phyloP scores from a whole-genome alignment of 1,140 invertebrate species.

The Solenopsis invicta region DNA sequence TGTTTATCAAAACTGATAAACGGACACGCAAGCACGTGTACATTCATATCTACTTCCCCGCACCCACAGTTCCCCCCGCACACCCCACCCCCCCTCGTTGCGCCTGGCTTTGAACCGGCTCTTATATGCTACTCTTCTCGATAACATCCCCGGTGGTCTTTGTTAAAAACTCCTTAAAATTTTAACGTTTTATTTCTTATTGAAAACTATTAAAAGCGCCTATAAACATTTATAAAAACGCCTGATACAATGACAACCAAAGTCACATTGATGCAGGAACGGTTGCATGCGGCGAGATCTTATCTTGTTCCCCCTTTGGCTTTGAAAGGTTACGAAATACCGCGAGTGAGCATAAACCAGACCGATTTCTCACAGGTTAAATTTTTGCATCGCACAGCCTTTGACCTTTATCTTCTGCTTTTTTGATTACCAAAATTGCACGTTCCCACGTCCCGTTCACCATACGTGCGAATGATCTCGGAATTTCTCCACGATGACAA shows the following conservation, averaged over 20 bases:
- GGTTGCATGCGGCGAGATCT: neutral
- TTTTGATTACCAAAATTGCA: slow-evolving; percentile 21
- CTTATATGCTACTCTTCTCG: no score
- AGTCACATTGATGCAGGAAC: slow-evolving; percentile 14
- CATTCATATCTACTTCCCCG: no score
- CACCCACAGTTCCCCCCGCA: no score
- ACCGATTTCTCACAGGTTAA: slow-evolving; percentile 46
- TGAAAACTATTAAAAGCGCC: no score
- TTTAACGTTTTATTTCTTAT: no score
- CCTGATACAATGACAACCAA: slow-evolving; percentile 53
- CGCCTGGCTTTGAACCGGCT: no score
- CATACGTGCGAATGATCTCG: neutral
- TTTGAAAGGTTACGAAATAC: slow-evolving; percentile 59
- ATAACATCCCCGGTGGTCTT: no score
- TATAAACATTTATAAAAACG: no score
- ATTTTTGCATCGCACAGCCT: slow-evolving; percentile 3
- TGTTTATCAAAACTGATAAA: no score
- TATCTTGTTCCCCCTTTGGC: neutral
- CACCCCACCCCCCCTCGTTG: no score
- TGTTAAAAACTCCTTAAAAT: no score
- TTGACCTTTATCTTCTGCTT: slow-evolving; percentile 20
- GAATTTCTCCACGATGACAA: slow-evolving; percentile 26
- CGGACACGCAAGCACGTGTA: no score
- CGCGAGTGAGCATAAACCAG: slow-evolving; percentile 21
- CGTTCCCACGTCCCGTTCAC: slow-evolving; percentile 2